Evolutionary conservation across 2,797 vertebrate genomes (phyloP).

Genomic region (Chelon labrosus): DNA sequence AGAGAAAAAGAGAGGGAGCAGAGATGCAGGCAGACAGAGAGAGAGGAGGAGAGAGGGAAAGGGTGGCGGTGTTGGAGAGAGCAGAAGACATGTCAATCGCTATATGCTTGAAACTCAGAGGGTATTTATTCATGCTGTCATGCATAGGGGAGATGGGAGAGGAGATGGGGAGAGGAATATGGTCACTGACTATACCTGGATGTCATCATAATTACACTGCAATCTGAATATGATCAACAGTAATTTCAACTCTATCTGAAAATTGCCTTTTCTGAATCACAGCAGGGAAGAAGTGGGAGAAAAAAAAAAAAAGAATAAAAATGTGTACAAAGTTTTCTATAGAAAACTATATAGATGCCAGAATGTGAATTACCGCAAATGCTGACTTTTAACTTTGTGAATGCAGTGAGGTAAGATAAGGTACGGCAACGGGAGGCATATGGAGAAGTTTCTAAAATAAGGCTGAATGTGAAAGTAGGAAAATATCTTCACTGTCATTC

Average conservation of each 20-base stretch:
- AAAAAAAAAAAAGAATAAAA: not conserved
- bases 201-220: conserved; percentile 67
- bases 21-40: conserved; percentile 40
- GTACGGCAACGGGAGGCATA: conserved; percentile 19
- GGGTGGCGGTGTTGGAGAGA: conserved; percentile 62
- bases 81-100: conserved; percentile 79
- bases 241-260: conserved; percentile 63
- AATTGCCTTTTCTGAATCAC: conserved; percentile 51
- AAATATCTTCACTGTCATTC: conserved; percentile 16
- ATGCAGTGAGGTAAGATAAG: conserved; percentile 27
- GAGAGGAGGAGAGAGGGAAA: conserved; percentile 14
- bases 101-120: conserved; percentile 76
- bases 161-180: conserved; percentile 36
- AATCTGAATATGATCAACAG: conserved; percentile 73
- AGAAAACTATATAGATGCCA: conserved; percentile 23
- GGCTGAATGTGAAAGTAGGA: conserved; percentile 7
- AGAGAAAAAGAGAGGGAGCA: conserved; percentile 66
- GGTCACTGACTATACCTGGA: conserved; percentile 56
- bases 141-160: conserved; percentile 57
- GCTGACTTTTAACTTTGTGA: conserved; percentile 28
- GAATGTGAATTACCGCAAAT: conserved; percentile 50
- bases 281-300: conserved; percentile 7
- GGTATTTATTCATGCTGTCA: conserved; percentile 64
- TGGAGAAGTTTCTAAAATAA: conserved; percentile 26
- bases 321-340: conserved; percentile 12